Percentiles rank a stretch among this genome's conserved stretches.
Evolutionary conservation across 2,797 vertebrate species (phyloP).

Genomic region (Schizopygopsis malacanthus): DNA sequence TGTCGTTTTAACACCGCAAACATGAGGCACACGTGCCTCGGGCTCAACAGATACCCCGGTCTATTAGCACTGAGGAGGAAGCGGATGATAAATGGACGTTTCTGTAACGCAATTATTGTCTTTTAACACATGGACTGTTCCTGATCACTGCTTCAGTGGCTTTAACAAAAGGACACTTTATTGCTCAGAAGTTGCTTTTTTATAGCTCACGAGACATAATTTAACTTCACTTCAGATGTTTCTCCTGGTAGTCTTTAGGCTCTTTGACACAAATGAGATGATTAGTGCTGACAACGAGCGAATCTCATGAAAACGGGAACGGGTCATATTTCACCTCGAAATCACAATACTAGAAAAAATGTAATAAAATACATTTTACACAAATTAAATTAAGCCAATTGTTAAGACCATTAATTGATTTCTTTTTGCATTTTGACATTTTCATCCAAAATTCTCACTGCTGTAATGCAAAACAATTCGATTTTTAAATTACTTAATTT

Average conservation of each 20-base stretch:
- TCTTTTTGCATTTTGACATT: background rate
- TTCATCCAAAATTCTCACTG: background rate
- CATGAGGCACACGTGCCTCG: background rate
- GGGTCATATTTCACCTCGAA: background rate
- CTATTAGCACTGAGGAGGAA: slow-evolving; percentile 11
- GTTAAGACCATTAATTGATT: background rate
- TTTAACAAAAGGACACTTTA: slow-evolving; percentile 10
- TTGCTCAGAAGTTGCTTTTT: background rate
- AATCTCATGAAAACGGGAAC: background rate
- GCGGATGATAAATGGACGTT: slow-evolving; percentile 27
- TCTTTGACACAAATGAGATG: background rate
- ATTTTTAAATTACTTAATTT: too few species aligned
- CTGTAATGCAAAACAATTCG: background rate
- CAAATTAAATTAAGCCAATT: background rate
- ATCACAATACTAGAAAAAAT: background rate
- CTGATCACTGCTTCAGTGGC: background rate
- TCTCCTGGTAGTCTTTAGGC: background rate
- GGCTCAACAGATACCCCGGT: slow-evolving; percentile 5
- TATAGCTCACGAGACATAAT: slow-evolving; percentile 1
- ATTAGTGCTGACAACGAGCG: background rate
- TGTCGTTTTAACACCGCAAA: slow-evolving; percentile 23
- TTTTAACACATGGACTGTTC: slow-evolving; percentile 5
- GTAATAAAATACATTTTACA: background rate
- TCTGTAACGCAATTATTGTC: slow-evolving; percentile 28
- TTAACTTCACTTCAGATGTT: background rate